A percentile compares a stretch with the other conserved stretches of the same genome.
These are phyloP conservation scores for Euleptes europaea DNA, from an alignment of 2,113 vertebrate species.

Conservation along the genomic window DNA sequence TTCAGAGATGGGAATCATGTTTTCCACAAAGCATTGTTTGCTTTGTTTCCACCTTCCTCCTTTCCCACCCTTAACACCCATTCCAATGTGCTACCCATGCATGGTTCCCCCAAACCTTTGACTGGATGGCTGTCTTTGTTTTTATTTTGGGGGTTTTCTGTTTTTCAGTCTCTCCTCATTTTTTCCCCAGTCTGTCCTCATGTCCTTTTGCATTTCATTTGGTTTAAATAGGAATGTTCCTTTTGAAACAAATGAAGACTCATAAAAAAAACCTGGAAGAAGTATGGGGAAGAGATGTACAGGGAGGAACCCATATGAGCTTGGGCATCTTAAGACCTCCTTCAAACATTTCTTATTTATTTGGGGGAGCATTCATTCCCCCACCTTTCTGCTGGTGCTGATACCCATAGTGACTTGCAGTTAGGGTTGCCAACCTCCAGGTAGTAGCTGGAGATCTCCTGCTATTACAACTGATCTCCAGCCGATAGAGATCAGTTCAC, in stretches of 20 bases:
- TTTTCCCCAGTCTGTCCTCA: background rate
- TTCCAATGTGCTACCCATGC: background rate
- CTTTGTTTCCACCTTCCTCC: slow-evolving; percentile 22
- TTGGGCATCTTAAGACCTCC: background rate
- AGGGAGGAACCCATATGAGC: background rate
- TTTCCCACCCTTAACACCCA: slow-evolving; percentile 18
- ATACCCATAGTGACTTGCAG: too few species aligned
- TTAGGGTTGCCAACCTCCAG: too few species aligned
- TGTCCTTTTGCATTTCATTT: background rate
- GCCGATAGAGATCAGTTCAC: too few species aligned
- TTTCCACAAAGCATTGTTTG: slow-evolving; percentile 33
- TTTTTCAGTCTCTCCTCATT: background rate
- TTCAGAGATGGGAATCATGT: background rate
- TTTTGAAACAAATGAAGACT: background rate
- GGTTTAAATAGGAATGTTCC: slow-evolving; percentile 13
- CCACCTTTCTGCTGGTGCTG: too few species aligned
- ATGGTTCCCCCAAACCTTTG: background rate
- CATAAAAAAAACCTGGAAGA: background rate
- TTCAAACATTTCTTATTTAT: background rate
- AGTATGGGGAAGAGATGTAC: background rate
- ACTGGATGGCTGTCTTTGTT: background rate
- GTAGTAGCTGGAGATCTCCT: too few species aligned
- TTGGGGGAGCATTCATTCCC: background rate
- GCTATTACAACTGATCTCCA: too few species aligned
- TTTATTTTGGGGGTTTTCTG: background rate